Percentiles rank a stretch among this genome's conserved stretches.
phyloP scores from a whole-genome alignment of 2,797 vertebrate genomes.

The Mycteria americana region DNA sequence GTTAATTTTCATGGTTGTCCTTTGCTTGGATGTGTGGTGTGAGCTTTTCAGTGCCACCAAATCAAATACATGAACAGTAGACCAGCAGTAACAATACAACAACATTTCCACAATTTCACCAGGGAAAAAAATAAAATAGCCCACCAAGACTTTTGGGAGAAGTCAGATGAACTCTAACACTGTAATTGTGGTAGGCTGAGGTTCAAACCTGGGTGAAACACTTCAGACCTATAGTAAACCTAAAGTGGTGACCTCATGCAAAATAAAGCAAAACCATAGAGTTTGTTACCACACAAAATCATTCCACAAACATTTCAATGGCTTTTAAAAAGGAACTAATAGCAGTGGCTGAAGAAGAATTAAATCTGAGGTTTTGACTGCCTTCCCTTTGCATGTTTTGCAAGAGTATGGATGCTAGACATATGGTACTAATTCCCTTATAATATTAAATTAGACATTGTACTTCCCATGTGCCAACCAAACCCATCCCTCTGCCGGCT shows the following conservation, averaged over 20 bases:
- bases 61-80: not conserved
- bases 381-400: not conserved
- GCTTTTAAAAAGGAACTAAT: not conserved
- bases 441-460: not conserved
- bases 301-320: not conserved
- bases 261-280: not conserved
- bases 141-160: not conserved
- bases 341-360: not conserved
- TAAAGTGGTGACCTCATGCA: not conserved
- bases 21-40: not conserved
- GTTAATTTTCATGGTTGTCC: conserved; percentile 7
- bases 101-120: not conserved
- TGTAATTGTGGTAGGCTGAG: not conserved
- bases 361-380: not conserved
- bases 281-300: not conserved
- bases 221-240: conserved; percentile 5
- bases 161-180: not conserved
- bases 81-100: not conserved
- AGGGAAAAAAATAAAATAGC: not conserved
- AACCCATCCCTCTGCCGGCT: not conserved
- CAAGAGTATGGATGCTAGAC: not conserved
- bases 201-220: conserved; percentile 37
- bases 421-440: not conserved
- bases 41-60: conserved; percentile 10
- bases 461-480: not conserved